Conservation (phyloP, 2,888 invertebrate genomes). For the Dolomedes plantarius region DNA sequence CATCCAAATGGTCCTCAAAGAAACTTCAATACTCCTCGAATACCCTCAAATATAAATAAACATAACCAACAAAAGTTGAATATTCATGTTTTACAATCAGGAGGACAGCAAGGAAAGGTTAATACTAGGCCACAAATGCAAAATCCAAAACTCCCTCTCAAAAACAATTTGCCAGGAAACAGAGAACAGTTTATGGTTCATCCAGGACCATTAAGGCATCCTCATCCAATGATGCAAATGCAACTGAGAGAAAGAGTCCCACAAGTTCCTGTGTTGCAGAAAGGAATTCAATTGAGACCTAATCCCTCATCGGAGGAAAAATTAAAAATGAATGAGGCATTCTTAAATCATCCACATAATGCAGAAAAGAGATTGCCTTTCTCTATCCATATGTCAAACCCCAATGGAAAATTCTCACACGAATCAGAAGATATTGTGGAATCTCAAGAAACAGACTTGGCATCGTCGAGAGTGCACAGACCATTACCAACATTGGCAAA, state of each 20-base stretch:
- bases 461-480: not conserved
- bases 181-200: not conserved
- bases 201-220: not conserved
- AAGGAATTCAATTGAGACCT: not conserved
- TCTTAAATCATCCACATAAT: not conserved
- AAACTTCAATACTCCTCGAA: not conserved
- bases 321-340: not conserved
- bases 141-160: not conserved
- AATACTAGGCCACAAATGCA: not conserved
- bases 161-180: not conserved
- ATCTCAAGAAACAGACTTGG: not conserved
- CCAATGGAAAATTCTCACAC: no score
- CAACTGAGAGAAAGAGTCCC: conserved; percentile 18
- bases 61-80: conserved; percentile 8
- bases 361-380: not conserved
- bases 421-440: not conserved
- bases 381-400: not conserved
- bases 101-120: not conserved
- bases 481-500: not conserved
- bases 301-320: not conserved
- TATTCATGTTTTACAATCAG: conserved; percentile 10
- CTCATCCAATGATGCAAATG: not conserved
- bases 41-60: not conserved
- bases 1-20: not conserved
- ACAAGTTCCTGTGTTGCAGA: conserved; percentile 1